These are phyloP conservation scores for Chlorocebus sabaeus DNA, from an alignment of 2,113 vertebrate genomes.

Conservation along the genomic window DNA sequence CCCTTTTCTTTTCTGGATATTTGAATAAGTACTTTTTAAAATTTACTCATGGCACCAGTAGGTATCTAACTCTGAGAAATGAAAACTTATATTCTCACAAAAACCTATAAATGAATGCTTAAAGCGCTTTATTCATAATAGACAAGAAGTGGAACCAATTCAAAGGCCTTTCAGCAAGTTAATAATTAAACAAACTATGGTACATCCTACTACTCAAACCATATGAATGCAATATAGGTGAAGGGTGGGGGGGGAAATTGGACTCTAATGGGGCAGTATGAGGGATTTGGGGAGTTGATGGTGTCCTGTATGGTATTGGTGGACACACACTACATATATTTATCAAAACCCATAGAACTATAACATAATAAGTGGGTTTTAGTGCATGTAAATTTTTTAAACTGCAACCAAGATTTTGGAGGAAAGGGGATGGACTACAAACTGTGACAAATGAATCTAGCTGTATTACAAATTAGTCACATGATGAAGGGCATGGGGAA, in stretches of 20 bases:
- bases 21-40: background rate
- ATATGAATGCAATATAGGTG: background rate
- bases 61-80: background rate
- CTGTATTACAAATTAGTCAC: background rate
- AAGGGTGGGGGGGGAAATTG: background rate
- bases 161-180: background rate
- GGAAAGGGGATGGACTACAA: background rate
- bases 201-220: background rate
- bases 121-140: background rate
- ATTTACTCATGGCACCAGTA: background rate
- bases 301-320: background rate
- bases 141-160: background rate
- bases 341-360: background rate
- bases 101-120: background rate
- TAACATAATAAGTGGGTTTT: background rate
- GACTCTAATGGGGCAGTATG: background rate
- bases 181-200: background rate
- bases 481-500: background rate
- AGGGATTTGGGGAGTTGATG: background rate
- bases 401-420: background rate
- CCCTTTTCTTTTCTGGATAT: background rate
- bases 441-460: constrained; percentile 29
- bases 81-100: background rate
- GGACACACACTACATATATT: background rate
- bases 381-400: background rate